These are phyloP conservation scores for Eupeodes corollae DNA, from an alignment of 1,140 invertebrate genomes.

Conservation along the genomic window DNA sequence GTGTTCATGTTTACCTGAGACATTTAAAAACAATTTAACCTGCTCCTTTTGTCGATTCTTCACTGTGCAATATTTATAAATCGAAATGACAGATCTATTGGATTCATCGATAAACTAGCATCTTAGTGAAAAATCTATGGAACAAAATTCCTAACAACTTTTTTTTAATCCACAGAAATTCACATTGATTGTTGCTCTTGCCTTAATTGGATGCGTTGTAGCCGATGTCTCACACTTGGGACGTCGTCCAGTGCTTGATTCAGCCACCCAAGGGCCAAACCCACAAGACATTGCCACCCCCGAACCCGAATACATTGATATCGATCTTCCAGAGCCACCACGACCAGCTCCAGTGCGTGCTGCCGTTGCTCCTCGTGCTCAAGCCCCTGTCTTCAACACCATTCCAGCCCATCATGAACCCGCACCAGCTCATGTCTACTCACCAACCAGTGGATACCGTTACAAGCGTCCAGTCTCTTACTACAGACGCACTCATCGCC, in stretches of 20 bases:
- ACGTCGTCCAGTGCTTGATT: conserved; percentile 19
- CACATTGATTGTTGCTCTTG: conserved; percentile 21
- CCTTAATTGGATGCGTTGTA: conserved; percentile 24
- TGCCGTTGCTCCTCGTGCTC: conserved; percentile 8
- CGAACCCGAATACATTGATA: conserved; percentile 35
- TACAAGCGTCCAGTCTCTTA: too few species aligned
- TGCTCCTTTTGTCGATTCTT: too few species aligned
- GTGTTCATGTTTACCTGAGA: too few species aligned
- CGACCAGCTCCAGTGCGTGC: neutral
- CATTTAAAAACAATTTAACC: too few species aligned
- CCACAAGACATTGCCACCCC: conserved; percentile 35
- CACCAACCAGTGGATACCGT: too few species aligned
- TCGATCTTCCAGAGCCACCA: conserved; percentile 21
- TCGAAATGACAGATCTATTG: too few species aligned
- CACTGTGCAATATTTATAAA: too few species aligned
- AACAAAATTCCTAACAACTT: too few species aligned
- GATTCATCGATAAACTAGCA: too few species aligned
- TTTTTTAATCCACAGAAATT: conserved; percentile 25
- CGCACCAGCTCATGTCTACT: neutral
- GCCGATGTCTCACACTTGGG: conserved; percentile 10
- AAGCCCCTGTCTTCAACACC: conserved; percentile 5
- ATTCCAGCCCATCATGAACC: neutral
- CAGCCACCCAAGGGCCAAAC: conserved; percentile 34
- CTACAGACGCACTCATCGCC: too few species aligned
- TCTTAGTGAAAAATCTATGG: too few species aligned